Conservation (phyloP, 2,888 invertebrate genomes). For the Eupithecia pulchellata region DNA sequence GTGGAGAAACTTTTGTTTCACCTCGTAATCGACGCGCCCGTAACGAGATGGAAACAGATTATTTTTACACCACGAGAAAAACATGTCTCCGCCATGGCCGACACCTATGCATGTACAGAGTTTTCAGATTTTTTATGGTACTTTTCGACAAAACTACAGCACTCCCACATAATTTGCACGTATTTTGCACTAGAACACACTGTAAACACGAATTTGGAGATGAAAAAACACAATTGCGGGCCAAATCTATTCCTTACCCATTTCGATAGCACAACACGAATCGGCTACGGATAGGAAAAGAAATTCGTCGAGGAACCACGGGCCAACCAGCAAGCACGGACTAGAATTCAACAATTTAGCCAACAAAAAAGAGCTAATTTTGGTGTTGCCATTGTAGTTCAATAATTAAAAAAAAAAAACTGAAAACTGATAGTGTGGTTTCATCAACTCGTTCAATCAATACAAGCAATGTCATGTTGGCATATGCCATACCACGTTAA, state of each 20-base stretch:
- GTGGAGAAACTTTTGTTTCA: constrained; percentile 64
- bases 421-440: constrained; percentile 19
- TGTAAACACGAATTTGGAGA: constrained; percentile 57
- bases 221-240: constrained; percentile 65
- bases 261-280: constrained; percentile 84
- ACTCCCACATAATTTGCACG: constrained; percentile 60
- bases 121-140: constrained; percentile 44
- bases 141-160: constrained; percentile 51
- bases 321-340: constrained; percentile 65
- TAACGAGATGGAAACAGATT: constrained; percentile 77
- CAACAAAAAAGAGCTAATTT: constrained; percentile 60
- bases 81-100: constrained; percentile 86
- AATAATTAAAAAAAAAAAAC: not conserved
- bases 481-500: not conserved
- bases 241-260: constrained; percentile 83
- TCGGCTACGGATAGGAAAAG: constrained; percentile 85
- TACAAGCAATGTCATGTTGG: constrained; percentile 35
- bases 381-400: constrained; percentile 52
- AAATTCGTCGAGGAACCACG: constrained; percentile 64
- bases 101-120: constrained; percentile 73
- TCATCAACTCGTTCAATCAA: constrained; percentile 31
- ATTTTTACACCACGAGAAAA: constrained; percentile 83
- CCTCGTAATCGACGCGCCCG: constrained; percentile 60
- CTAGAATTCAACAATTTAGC: constrained; percentile 64
- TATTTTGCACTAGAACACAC: constrained; percentile 64